These are phyloP conservation scores for Sussaba pulchella DNA, from an alignment of 2,888 invertebrate genomes.

Conservation along the genomic window DNA sequence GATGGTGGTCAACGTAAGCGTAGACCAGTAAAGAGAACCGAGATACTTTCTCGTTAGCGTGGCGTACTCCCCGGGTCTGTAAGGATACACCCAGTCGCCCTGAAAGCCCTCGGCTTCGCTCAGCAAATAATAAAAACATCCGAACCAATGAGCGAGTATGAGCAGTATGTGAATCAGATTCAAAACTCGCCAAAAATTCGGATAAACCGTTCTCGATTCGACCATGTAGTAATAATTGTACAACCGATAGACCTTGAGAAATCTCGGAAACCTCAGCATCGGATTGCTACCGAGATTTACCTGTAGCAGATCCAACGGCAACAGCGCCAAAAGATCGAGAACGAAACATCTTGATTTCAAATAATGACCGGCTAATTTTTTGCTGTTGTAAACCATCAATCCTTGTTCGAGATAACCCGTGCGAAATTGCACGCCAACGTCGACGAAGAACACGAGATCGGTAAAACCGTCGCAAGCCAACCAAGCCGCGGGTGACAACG, in stretches of 20 bases:
- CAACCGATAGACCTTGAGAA: slow-evolving; percentile 96
- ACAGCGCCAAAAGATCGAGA: slow-evolving; percentile 92
- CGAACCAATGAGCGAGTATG: slow-evolving; percentile 98
- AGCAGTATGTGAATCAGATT: slow-evolving; percentile 97
- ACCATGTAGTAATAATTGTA: slow-evolving; percentile 98
- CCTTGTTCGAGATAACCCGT: slow-evolving; percentile 98
- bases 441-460: slow-evolving; percentile 94
- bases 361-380: slow-evolving; percentile 95
- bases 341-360: slow-evolving; percentile 93
- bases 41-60: slow-evolving; percentile 96
- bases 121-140: slow-evolving; percentile 97
- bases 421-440: slow-evolving; percentile 95
- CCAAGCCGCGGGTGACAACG: slow-evolving; percentile 91
- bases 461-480: slow-evolving; percentile 93
- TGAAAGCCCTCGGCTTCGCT: slow-evolving; percentile 96
- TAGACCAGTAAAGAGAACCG: slow-evolving; percentile 98
- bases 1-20: slow-evolving; percentile 97
- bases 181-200: slow-evolving; percentile 97
- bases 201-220: slow-evolving; percentile 97
- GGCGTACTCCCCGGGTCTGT: slow-evolving; percentile 94
- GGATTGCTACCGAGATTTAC: slow-evolving; percentile 93
- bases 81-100: slow-evolving; percentile 96
- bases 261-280: slow-evolving; percentile 94
- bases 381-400: slow-evolving; percentile 96
- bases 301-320: slow-evolving; percentile 95